Base-by-base conservation (phyloP, 2,113 vertebrate genomes). In the Pimephales promelas region DNA sequence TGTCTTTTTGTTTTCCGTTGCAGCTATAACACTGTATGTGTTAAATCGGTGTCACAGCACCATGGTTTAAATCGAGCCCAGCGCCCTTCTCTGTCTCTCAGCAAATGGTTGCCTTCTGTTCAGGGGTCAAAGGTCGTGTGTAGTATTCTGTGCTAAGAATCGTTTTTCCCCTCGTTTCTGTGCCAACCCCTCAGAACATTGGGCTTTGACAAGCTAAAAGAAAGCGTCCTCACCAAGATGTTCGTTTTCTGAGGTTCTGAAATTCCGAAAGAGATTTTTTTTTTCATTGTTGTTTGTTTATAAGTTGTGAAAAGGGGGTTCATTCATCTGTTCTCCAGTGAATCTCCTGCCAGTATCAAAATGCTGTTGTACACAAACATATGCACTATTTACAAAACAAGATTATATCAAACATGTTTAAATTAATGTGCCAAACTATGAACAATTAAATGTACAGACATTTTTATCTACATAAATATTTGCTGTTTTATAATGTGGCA, bases 351-450 rank as follows among this genome's bases (percentile, higher is more conserved):
- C 84, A 85, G 86, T 88, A 83, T 88, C 87, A 59, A 85, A 91
- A 94, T 95, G 93, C 92, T 94, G 93, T 95, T 96, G 95, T 95
- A 96, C 94, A 94, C 95, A 81, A 84, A 96, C 94, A 95, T 95
- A 89, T 89, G 95, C 95, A 95, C 94, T 96, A 95, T 94, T 93
- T 94, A 91, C 93, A 93, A 92, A 91, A 88, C 91, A 92, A 90
- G 92, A 94, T 84, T 87, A 91, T 89, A 88, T 90, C 84, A 82
- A 75, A 84, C 86, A 86, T 87, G 83, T 88, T 89, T 78, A 87
- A 89, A 88, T 89, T 83, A 85, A 94, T 93, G 95, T 96, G 95
- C 95, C 96, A 96, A 97, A 96, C 86, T 86, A 81, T 88, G 95
- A 95, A 92, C 94, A 94, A 94, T 95, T 94, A 95, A 93, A 92